Percentiles rank a stretch among this genome's conserved stretches.
phyloP scores from a whole-genome alignment of 2,113 vertebrate species.

The Ursus arctos region DNA sequence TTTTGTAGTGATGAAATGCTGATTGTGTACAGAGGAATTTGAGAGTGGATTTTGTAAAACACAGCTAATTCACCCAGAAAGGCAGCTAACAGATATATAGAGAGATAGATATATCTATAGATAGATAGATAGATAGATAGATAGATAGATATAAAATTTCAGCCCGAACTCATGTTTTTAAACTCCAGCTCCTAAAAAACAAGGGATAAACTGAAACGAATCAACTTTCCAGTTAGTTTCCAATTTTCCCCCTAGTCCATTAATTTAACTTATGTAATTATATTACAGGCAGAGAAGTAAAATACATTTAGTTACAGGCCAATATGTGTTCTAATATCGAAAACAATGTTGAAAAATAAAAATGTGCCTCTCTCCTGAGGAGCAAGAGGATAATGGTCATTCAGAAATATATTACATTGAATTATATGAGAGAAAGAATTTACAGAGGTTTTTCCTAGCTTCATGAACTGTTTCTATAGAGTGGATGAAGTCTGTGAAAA shows the following conservation, averaged over 20 bases:
- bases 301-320: constrained; percentile 62
- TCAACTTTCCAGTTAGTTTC: constrained; percentile 71
- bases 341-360: constrained; percentile 63
- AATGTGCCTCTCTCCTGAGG: constrained; percentile 60
- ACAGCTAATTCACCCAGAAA: constrained; percentile 76
- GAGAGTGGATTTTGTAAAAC: constrained; percentile 77
- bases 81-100: constrained; percentile 75
- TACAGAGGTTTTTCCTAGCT: constrained; percentile 66
- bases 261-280: constrained; percentile 69
- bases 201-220: constrained; percentile 79
- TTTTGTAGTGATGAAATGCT: constrained; percentile 84
- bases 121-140: too few relatives aligned
- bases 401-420: constrained; percentile 63
- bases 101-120: background rate
- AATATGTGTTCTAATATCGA: constrained; percentile 40
- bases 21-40: constrained; percentile 81
- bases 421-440: constrained; percentile 61
- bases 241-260: constrained; percentile 71
- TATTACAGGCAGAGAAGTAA: constrained; percentile 65
- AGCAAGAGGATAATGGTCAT: constrained; percentile 64
- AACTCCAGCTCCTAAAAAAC: constrained; percentile 79
- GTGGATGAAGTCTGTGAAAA: constrained; percentile 77
- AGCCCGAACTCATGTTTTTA: constrained; percentile 78
- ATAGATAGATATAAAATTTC: constrained; percentile 31
- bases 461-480: constrained; percentile 74